Conservation (phyloP, 2,888 invertebrate genomes). For the Drosophila infuscata region DNA sequence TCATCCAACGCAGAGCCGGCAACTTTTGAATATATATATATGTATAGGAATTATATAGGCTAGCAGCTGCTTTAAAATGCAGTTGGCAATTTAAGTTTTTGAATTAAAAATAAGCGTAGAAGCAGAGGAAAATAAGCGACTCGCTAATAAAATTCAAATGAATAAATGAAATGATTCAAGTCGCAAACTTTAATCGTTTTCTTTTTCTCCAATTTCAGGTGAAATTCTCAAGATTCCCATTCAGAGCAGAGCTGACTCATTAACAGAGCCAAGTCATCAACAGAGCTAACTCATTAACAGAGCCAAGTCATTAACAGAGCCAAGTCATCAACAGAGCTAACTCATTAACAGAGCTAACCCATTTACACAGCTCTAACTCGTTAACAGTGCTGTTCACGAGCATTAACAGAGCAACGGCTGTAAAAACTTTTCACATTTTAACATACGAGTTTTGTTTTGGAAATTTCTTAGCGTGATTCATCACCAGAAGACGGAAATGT, state of each 20-base stretch:
- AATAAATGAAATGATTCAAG: constrained; percentile 12
- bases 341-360: too few species aligned
- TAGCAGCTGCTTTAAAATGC: constrained; percentile 43
- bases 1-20: constrained; percentile 30
- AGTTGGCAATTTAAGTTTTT: constrained; percentile 62
- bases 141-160: constrained; percentile 23
- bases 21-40: constrained; percentile 25
- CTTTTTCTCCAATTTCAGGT: constrained; percentile 19
- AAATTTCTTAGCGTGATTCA: constrained; percentile 45
- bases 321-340: too few species aligned
- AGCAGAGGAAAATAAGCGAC: constrained; percentile 2
- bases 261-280: constrained; percentile 32
- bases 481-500: constrained; percentile 31
- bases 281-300: constrained; percentile 36
- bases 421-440: constrained; percentile 32
- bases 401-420: constrained; percentile 14
- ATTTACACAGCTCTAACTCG: not conserved
- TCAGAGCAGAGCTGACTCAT: constrained; percentile 20
- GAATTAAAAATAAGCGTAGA: constrained; percentile 44
- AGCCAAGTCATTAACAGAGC: too few species aligned
- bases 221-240: constrained; percentile 26
- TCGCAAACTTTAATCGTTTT: constrained; percentile 1
- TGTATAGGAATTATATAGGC: not conserved
- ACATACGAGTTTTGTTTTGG: constrained; percentile 11
- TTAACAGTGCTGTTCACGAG: not conserved